Conservation (phyloP, 2,888 invertebrate genomes). For the Chrysina gloriosa region DNA sequence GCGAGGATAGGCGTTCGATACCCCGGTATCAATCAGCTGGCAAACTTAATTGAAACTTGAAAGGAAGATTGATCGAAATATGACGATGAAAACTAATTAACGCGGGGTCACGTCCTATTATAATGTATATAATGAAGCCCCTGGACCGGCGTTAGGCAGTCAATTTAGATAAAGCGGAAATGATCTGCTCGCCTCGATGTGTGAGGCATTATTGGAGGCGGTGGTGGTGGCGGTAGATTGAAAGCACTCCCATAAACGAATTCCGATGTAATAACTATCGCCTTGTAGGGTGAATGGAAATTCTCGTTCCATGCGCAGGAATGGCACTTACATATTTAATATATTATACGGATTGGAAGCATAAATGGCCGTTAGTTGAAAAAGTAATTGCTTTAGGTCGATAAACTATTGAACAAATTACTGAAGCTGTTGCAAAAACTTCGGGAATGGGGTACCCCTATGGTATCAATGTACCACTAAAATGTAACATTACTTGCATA, state of each 20-base stretch:
- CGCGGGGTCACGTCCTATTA: constrained; percentile 1
- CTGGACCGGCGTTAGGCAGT: constrained; percentile 17
- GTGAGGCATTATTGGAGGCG: not conserved
- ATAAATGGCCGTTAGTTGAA: too few species aligned
- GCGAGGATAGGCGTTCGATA: not conserved
- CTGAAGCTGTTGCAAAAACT: too few species aligned
- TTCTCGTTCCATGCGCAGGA: too few species aligned
- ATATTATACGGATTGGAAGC: too few species aligned
- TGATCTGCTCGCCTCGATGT: constrained; percentile 3
- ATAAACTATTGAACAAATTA: too few species aligned
- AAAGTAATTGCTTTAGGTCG: too few species aligned
- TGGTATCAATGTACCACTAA: not conserved
- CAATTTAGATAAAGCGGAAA: constrained; percentile 33
- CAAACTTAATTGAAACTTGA: constrained; percentile 37
- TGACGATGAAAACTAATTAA: constrained; percentile 36
- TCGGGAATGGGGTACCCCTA: not conserved
- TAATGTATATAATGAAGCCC: constrained; percentile 24
- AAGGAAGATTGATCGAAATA: constrained; percentile 36
- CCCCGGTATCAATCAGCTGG: constrained; percentile 22
- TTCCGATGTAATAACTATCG: too few species aligned
- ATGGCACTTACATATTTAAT: too few species aligned
- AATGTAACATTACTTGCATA: too few species aligned
- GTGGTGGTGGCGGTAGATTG: not conserved
- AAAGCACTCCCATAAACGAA: not conserved
- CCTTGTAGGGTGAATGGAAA: too few species aligned